phyloP scores from a whole-genome alignment of 1,140 invertebrate species.

The Cecropterus lyciades region DNA sequence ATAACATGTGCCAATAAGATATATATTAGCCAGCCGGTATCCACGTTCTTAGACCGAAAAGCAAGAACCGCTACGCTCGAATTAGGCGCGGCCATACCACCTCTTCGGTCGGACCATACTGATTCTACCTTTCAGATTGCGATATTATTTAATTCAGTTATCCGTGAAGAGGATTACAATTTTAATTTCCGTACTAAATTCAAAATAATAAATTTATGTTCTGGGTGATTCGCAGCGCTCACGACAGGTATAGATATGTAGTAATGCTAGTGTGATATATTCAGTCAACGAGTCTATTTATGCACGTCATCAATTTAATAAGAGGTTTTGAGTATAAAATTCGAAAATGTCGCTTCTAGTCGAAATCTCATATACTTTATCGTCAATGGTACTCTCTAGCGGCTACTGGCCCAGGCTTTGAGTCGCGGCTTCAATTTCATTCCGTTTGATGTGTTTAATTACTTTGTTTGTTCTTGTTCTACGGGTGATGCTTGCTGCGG shows the following conservation, averaged over 20 bases:
- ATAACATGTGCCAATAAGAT: too few relatives aligned
- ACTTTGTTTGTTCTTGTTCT: conserved; percentile 82
- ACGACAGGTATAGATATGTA: not conserved
- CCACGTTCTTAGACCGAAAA: too few relatives aligned
- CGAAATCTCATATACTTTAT: conserved; percentile 5
- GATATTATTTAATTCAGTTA: too few relatives aligned
- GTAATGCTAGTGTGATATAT: not conserved
- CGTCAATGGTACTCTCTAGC: conserved; percentile 30
- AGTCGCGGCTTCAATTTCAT: conserved; percentile 74
- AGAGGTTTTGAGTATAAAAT: not conserved
- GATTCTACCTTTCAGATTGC: too few relatives aligned
- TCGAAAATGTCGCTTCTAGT: conserved; percentile 10
- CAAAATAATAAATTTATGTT: too few relatives aligned
- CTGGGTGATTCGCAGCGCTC: too few relatives aligned
- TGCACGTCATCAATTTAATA: not conserved
- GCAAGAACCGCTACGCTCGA: too few relatives aligned
- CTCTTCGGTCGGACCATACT: too few relatives aligned
- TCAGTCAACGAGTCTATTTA: not conserved
- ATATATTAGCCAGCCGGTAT: too few relatives aligned
- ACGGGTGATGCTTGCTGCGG: conserved; percentile 70
- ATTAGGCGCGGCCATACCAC: too few relatives aligned
- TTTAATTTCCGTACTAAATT: too few relatives aligned
- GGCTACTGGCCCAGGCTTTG: conserved; percentile 52
- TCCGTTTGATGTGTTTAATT: conserved; percentile 83
- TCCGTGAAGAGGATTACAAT: too few relatives aligned